Base-by-base conservation (phyloP, 2,797 vertebrate species). In the Melanotaenia nigrans region DNA sequence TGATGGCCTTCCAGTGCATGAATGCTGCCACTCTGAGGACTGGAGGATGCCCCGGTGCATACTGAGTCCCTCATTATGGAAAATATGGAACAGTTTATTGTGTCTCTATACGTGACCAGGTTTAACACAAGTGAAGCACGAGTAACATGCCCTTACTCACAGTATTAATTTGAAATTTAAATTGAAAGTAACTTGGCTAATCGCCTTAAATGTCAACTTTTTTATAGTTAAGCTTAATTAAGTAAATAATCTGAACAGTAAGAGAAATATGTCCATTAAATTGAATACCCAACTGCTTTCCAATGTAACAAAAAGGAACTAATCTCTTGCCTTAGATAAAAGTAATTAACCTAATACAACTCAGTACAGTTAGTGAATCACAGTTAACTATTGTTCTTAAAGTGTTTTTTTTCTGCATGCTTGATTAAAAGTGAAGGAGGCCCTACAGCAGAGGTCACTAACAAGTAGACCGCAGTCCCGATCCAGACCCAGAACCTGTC, bases 51-150 rank as follows among this genome's bases (percentile, higher is more conserved):
- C 36, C 60, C 3, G 47, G 63, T 65, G 82, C 85, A 90, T 87
- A 91, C 36, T 0, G 53, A 66, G 68, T 42, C 24, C 83, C 74
- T 89, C 79, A 90, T 89, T 87, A 88, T 22, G 38, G 66, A 64
- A 76, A 88, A 79, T 79, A 84, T 82, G 81, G 74, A 90, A 85
- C 59, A 20, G 77, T 77, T 87, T 86, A 85, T 77, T 90, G 81
- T 60, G 54, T 25, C 73, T 45, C 40, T 38, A 73, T 61, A 80
- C 63, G 42, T 88, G 90, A 86, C 76, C 58, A 56, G 68, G 32
- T 81, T 76, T 71, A 47, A 75, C 60, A 3, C 20, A 49, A 49
- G 47, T 49, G 20, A 3, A 49, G 22, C 10, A 22, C 2, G 33
- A 71, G 64, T 12, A 49, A 47, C 47, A 68, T 28, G 54, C 77